Evolutionary conservation across 2,113 vertebrate species (phyloP).

Genomic region (Ptyas mucosa): DNA sequence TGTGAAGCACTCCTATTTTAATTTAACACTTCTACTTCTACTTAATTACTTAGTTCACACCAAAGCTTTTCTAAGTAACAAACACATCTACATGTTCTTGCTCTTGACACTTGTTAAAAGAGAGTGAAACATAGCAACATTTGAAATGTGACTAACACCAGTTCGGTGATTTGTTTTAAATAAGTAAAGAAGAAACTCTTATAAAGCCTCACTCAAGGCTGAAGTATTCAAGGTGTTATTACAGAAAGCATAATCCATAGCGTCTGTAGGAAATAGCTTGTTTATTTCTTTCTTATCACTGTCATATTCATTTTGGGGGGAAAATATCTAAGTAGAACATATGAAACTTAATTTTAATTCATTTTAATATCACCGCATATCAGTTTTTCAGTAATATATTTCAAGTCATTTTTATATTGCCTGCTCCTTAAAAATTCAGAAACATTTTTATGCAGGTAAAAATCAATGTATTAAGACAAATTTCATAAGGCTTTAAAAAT

Average conservation of each 20-base stretch:
- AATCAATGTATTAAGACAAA: background rate
- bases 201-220: background rate
- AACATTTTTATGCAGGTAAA: background rate
- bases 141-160: background rate
- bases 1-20: constrained; percentile 8
- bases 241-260: background rate
- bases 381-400: background rate
- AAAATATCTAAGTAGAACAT: background rate
- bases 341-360: background rate
- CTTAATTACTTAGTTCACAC: constrained; percentile 44
- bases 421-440: background rate
- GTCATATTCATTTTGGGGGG: background rate
- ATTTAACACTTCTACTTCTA: constrained; percentile 56
- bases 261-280: background rate
- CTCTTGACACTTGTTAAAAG: background rate
- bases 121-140: background rate
- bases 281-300: background rate
- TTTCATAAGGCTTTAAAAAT: background rate
- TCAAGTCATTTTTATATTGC: background rate
- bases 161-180: background rate
- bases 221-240: background rate
- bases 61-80: constrained; percentile 37
- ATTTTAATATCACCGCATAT: background rate
- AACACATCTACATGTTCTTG: background rate
- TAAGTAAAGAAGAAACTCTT: fast-evolving